These are phyloP conservation scores for Paraescarpia echinospica DNA, from an alignment of 1,140 invertebrate species.

Conservation along the genomic window DNA sequence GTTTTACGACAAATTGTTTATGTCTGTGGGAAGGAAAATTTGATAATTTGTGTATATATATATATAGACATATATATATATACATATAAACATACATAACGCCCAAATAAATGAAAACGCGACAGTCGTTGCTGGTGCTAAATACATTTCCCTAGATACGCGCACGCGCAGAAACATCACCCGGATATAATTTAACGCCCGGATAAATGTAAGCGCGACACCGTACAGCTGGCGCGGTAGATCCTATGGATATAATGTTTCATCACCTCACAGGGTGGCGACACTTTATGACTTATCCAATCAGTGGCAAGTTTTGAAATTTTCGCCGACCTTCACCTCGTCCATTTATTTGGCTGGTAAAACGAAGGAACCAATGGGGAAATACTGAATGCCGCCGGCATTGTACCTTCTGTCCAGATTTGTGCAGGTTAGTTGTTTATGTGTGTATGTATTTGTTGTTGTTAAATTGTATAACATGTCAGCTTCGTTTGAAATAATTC, in stretches of 20 bases:
- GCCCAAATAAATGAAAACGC: too few species aligned
- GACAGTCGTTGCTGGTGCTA: too few species aligned
- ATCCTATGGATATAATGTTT: neutral
- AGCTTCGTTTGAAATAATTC: neutral
- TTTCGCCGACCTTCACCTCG: neutral
- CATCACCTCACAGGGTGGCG: neutral
- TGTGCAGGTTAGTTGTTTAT: constrained; percentile 5
- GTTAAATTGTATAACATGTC: neutral
- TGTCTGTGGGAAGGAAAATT: too few species aligned
- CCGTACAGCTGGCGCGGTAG: neutral
- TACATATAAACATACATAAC: too few species aligned
- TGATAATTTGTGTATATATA: too few species aligned
- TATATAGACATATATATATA: too few species aligned
- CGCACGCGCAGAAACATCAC: too few species aligned
- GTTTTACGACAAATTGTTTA: too few species aligned
- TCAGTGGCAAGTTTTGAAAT: constrained; percentile 1
- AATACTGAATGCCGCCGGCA: neutral
- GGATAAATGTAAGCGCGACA: too few species aligned
- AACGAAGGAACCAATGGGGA: constrained; percentile 3
- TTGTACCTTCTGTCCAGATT: neutral
- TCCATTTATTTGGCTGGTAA: neutral
- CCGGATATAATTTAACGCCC: too few species aligned
- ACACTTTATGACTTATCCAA: neutral
- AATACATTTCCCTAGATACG: too few species aligned
- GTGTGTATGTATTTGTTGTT: neutral